phyloP scores from a whole-genome alignment of 2,113 vertebrate species.

The Psophia crepitans region DNA sequence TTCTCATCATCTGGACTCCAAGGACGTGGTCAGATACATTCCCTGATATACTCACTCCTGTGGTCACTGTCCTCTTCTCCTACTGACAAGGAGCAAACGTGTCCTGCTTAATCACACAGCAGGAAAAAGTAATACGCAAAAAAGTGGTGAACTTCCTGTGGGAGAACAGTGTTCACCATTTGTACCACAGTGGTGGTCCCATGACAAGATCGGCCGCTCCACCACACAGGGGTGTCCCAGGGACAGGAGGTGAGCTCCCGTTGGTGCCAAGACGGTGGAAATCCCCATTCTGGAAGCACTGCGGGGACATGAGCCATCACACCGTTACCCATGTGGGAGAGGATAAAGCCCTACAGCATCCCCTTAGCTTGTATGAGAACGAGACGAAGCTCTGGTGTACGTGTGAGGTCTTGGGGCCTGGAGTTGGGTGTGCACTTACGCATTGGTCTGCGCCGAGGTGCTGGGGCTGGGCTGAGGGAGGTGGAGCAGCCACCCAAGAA shows the following conservation, averaged over 20 bases:
- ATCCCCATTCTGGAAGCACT: not conserved
- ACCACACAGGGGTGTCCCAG: not conserved
- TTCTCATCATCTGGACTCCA: not conserved
- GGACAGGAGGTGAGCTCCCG: not conserved
- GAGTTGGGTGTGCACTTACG: not conserved
- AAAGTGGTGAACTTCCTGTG: not conserved
- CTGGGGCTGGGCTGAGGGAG: not conserved
- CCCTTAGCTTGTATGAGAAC: fast-evolving
- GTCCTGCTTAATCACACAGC: not conserved
- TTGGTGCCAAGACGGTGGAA: fast-evolving
- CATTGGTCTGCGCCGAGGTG: not conserved
- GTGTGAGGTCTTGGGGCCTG: fast-evolving
- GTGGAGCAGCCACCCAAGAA: not conserved
- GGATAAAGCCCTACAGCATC: not conserved
- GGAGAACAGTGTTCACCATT: not conserved
- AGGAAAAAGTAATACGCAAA: not conserved
- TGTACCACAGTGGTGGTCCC: fast-evolving
- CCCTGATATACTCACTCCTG: not conserved
- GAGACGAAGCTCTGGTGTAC: not conserved
- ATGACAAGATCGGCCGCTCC: not conserved
- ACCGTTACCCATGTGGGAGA: not conserved
- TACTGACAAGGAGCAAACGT: not conserved
- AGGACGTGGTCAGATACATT: not conserved
- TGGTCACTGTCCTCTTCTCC: not conserved
- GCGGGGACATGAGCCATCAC: not conserved